These are phyloP conservation scores for Sus scrofa DNA, from an alignment of 2,113 vertebrate genomes.

Conservation along the genomic window T2T-Sscrofa CM000816.6:22051501-22052000, in stretches of 20 bases:
- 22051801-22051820: not conserved
- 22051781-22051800: not conserved
- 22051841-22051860: slow-evolving; percentile 54
- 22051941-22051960: not conserved
- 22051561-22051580: not conserved
- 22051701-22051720: slow-evolving; percentile 62
- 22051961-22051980: not conserved
- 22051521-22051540: slow-evolving; percentile 29
- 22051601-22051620: slow-evolving; percentile 53
- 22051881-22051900: slow-evolving; percentile 60
- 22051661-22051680: slow-evolving; percentile 37
- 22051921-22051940: slow-evolving; percentile 49
- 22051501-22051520: not conserved
- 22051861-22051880: slow-evolving; percentile 61
- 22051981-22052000: not conserved
- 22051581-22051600: not conserved
- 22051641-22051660: slow-evolving; percentile 29
- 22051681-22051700: slow-evolving; percentile 49
- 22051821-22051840: slow-evolving; percentile 38
- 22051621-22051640: slow-evolving; percentile 24
- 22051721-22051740: slow-evolving; percentile 44
- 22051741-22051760: slow-evolving; percentile 51
- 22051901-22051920: slow-evolving; percentile 24
- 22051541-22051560: not conserved
- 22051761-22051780: slow-evolving; percentile 37